phyloP scores from a whole-genome alignment of 30 jellyfish, hydroid and myxozoan species.

The Pseudorhiza aurosa region DNA sequence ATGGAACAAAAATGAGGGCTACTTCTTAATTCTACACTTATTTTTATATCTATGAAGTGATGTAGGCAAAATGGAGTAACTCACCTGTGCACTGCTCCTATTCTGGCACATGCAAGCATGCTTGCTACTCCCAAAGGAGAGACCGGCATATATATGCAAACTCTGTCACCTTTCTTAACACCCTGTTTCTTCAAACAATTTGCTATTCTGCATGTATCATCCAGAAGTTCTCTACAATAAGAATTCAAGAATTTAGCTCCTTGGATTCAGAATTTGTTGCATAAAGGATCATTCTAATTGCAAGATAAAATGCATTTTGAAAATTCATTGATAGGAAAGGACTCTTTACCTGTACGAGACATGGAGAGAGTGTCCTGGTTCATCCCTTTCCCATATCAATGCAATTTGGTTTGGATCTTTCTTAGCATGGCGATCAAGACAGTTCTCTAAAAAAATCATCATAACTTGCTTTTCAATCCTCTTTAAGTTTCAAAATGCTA shows the following conservation, averaged over 20 bases:
- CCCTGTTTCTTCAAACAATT: slow-evolving; percentile 84
- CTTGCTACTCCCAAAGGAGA: slow-evolving; percentile 93
- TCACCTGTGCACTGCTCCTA: slow-evolving; percentile 97
- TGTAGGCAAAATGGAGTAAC: too few species aligned
- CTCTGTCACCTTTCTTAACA: slow-evolving; percentile 90
- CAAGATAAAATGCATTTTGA: not conserved
- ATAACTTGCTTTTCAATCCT: too few species aligned
- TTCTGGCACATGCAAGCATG: slow-evolving; percentile 97
- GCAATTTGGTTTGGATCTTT: slow-evolving; percentile 79
- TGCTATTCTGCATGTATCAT: slow-evolving; percentile 88
- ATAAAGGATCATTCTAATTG: too few species aligned
- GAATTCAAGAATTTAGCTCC: too few species aligned
- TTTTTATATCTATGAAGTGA: too few species aligned
- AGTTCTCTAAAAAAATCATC: slow-evolving; percentile 71
- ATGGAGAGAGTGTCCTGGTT: slow-evolving; percentile 82
- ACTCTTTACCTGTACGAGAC: slow-evolving; percentile 80
- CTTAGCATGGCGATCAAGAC: slow-evolving; percentile 93
- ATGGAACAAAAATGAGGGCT: too few species aligned
- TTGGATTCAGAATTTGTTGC: too few species aligned
- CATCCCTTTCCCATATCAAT: slow-evolving; percentile 97
- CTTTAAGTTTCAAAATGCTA: too few species aligned
- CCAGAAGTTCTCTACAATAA: slow-evolving; percentile 79
- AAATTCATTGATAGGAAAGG: not conserved
- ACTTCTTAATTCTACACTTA: too few species aligned
- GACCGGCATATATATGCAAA: slow-evolving; percentile 94